Evolutionary conservation across 2,113 vertebrate species (phyloP).

Genomic region (Aspiorhynchus laticeps): DNA sequence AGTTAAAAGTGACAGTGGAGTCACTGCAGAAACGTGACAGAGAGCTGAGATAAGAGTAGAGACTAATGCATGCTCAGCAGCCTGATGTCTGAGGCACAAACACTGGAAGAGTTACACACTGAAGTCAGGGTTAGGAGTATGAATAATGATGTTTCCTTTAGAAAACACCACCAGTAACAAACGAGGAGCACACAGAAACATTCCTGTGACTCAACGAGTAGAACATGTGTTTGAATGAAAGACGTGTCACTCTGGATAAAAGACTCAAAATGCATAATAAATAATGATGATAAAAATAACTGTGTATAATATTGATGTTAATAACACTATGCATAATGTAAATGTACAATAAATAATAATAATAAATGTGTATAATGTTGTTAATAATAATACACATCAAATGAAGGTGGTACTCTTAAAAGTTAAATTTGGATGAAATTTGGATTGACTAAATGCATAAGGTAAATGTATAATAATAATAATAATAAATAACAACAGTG

Average conservation of each 20-base stretch:
- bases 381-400: too few species aligned
- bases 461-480: too few species aligned
- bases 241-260: too few species aligned
- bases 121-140: neutral
- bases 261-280: too few species aligned
- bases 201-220: neutral
- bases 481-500: too few species aligned
- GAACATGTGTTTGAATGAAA: too few species aligned
- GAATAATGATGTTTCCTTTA: neutral
- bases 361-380: too few species aligned
- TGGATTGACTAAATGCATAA: too few species aligned
- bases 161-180: neutral
- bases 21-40: neutral
- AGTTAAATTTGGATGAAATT: neutral
- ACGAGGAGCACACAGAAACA: neutral
- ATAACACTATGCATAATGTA: neutral
- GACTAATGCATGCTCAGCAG: neutral
- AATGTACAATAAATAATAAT: too few species aligned
- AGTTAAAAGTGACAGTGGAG: neutral
- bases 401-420: neutral
- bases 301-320: neutral
- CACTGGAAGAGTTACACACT: neutral
- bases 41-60: neutral
- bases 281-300: too few species aligned
- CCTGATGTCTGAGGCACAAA: neutral